Evolutionary conservation across 2,888 invertebrate species (phyloP), one percentile per base, ranked within the genome.

Genomic region (Lymantria dispar): DNA sequence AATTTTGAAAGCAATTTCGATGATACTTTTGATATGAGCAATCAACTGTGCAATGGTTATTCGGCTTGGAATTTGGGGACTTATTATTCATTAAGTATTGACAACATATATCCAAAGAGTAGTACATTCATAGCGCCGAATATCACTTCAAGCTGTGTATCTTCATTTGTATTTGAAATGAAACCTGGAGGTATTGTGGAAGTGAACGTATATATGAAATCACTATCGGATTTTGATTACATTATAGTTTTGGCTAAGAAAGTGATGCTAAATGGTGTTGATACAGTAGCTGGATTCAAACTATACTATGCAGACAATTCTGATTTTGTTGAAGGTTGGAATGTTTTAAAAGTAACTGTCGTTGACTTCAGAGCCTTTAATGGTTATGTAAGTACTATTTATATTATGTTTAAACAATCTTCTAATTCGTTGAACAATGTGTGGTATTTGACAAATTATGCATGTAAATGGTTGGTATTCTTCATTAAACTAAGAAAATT

Each of bases 121-220:
- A 55, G 45, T 3, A 62, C 58, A 9, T 80, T 72, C 40, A 71
- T 79, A 47, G 38, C 68, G n/a, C 80, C 78, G 3, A 64, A 63
- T 38, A 50, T 61, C 15, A 39, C 44, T 10, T 55, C 68, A 13
- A 79, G 79, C 40, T 80, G 80, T 51, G 64, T 74, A 12, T 66
- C 76, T 8, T 78, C 80, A 0, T 72, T 74, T 36, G 48, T 54
- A 1, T 78, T 80, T 44, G 52, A 57, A 12, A 73, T 78, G 70
- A 59, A 64, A 9, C 69, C 71, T 9, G 54, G 58, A 41, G 80
- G 78, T 8, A 52, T 56, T 7, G 45, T 80, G 10, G 72, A 78
- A 66, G 73, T 76, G 0, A 76, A 74, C 30, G 55, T 70, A 9
- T 77, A 56, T 43, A 69, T 79, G 64, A 60, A 66, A 8, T 57